These are phyloP conservation scores for Hippopotamus amphibius DNA, from an alignment of 2,113 vertebrate genomes.

Conservation along the genomic window DNA sequence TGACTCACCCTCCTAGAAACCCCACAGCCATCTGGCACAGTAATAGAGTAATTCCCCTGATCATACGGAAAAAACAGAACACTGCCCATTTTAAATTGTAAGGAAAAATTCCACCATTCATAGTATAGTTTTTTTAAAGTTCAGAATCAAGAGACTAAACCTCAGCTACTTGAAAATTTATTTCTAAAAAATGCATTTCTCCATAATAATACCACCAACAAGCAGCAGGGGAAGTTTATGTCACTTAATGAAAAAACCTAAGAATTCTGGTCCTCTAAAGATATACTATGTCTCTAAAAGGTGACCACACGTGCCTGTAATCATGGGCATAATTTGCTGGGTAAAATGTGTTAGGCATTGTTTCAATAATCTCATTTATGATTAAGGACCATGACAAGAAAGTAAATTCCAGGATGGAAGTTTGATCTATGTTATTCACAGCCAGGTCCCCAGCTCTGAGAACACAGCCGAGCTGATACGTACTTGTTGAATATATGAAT, in stretches of 20 bases:
- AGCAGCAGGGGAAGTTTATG: too few relatives aligned
- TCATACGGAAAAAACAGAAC: not conserved
- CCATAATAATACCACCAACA: not conserved
- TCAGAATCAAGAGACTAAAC: not conserved
- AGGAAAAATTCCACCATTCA: not conserved
- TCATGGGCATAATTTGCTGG: not conserved
- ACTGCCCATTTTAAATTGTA: fast-evolving
- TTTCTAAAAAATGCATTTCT: not conserved
- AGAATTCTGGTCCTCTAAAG: not conserved
- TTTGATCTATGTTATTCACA: not conserved
- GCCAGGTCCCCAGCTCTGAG: not conserved
- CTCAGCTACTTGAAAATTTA: not conserved
- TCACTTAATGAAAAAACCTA: not conserved
- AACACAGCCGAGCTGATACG: not conserved
- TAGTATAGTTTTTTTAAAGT: not conserved
- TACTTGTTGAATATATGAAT: not conserved
- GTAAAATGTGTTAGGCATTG: not conserved
- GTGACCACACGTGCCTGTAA: fast-evolving
- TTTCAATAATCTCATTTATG: not conserved
- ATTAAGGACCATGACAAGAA: not conserved
- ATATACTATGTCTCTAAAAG: not conserved
- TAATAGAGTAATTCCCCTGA: not conserved
- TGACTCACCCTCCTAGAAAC: too few relatives aligned
- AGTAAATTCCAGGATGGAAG: not conserved
- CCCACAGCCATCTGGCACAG: fast-evolving